phyloP scores from a whole-genome alignment of 2,888 invertebrate genomes.

The Nysson spinosus region DNA sequence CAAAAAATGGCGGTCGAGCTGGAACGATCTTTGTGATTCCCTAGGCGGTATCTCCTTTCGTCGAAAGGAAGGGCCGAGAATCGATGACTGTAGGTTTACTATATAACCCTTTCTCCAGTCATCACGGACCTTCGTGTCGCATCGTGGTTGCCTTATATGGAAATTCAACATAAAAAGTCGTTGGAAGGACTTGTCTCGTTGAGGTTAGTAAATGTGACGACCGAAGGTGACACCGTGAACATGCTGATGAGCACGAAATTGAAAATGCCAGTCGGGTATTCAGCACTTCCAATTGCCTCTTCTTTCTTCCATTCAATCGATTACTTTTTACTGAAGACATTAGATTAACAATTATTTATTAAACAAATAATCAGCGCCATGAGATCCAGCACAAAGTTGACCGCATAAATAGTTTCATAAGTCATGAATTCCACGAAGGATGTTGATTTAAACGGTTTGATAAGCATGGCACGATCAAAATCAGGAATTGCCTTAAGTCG shows the following conservation, averaged over 20 bases:
- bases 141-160: constrained; percentile 65
- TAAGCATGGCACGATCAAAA: constrained; percentile 2
- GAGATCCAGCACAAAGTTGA: too few relatives aligned
- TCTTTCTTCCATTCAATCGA: neutral
- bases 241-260: constrained; percentile 44
- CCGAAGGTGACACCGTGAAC: constrained; percentile 50
- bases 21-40: constrained; percentile 54
- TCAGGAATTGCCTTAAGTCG: constrained; percentile 21
- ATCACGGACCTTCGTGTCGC: constrained; percentile 58
- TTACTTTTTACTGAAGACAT: too few relatives aligned
- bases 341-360: too few relatives aligned
- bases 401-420: too few relatives aligned
- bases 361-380: too few relatives aligned
- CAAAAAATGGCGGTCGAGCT: constrained; percentile 20
- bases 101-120: constrained; percentile 55
- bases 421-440: too few relatives aligned
- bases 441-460: too few relatives aligned
- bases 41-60: constrained; percentile 56
- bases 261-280: constrained; percentile 43
- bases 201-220: constrained; percentile 57
- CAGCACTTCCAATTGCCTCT: neutral
- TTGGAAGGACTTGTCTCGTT: constrained; percentile 59
- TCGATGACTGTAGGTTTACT: constrained; percentile 56
- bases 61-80: constrained; percentile 49
- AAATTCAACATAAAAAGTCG: constrained; percentile 67